Evolutionary conservation across 2,113 vertebrate species (phyloP).

Genomic region (Meleagris gallopavo): DNA sequence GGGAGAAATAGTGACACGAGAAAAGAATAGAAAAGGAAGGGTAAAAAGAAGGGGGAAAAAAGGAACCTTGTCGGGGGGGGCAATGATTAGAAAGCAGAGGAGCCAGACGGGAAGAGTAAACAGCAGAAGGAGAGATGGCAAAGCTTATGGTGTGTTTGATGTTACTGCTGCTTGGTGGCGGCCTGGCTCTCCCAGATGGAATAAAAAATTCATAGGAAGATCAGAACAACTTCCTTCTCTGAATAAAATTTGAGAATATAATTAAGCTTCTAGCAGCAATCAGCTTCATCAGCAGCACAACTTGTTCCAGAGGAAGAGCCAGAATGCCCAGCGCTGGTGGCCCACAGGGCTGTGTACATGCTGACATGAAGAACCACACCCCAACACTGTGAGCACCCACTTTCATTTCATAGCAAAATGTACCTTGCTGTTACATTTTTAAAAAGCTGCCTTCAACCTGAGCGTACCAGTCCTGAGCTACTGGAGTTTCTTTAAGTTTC

Average conservation of each 20-base stretch:
- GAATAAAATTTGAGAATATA: constrained; percentile 14
- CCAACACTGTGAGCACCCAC: not conserved
- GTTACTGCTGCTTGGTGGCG: not conserved
- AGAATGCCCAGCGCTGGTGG: not conserved
- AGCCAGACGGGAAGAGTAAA: not conserved
- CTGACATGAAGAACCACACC: not conserved
- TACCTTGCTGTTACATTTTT: not conserved
- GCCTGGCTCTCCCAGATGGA: not conserved
- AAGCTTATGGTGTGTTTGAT: not conserved
- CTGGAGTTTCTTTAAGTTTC: not conserved
- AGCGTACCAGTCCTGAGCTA: not conserved
- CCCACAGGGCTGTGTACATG: not conserved
- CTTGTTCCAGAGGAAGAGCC: not conserved
- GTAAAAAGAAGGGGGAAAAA: not conserved
- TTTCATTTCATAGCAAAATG: not conserved
- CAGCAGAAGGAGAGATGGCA: not conserved
- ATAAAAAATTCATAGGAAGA: constrained; percentile 24
- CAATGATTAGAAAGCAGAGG: not conserved
- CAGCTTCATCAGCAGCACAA: not conserved
- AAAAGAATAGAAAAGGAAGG: not conserved
- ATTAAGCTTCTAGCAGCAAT: not conserved
- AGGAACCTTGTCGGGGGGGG: not conserved
- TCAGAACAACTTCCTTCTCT: not conserved
- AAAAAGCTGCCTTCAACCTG: not conserved
- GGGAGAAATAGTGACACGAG: not conserved